A percentile compares a stretch with the other conserved stretches of the same genome.
Evolutionary conservation across 2,888 invertebrate species (phyloP).

Genomic region (Pimpla rufipes): DNA sequence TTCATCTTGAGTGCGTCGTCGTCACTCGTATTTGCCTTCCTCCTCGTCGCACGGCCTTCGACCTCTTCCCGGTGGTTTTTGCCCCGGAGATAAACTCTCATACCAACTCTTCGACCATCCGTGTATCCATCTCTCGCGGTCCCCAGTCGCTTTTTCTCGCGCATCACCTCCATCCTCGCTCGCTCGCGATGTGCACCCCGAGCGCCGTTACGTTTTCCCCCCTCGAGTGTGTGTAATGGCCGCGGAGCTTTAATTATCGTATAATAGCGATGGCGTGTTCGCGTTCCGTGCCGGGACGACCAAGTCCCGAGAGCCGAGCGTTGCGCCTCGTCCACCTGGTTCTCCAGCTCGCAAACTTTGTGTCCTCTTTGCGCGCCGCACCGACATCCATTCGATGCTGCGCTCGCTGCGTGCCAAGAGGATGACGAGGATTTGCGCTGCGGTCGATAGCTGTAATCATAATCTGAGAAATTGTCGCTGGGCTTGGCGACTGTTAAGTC

Average conservation of each 20-base stretch:
- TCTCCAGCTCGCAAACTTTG: slow-evolving; percentile 9
- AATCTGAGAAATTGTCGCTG: neutral
- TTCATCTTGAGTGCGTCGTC: neutral
- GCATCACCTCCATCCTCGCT: slow-evolving; percentile 39
- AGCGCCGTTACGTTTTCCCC: slow-evolving; percentile 41
- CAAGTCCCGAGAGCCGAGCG: neutral
- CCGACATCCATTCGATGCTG: neutral
- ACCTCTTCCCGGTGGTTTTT: slow-evolving; percentile 54
- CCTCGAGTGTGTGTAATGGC: slow-evolving; percentile 58
- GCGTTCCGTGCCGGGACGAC: slow-evolving; percentile 36
- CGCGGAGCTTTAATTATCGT: slow-evolving; percentile 75
- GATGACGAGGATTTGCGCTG: neutral
- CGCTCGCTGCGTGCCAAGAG: too few relatives aligned
- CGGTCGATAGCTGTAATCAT: neutral
- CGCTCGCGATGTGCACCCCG: slow-evolving; percentile 47
- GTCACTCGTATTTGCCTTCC: neutral
- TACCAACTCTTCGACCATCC: neutral
- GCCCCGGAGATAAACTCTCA: slow-evolving; percentile 56
- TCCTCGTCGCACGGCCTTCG: slow-evolving; percentile 38
- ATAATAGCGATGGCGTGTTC: slow-evolving; percentile 70
- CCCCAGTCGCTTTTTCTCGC: slow-evolving; percentile 19
- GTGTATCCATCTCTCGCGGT: slow-evolving; percentile 49
- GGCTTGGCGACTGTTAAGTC: neutral
- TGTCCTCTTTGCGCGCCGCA: slow-evolving; percentile 3
- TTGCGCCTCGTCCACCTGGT: neutral